phyloP scores from a whole-genome alignment of 1,140 invertebrate species.

The Drosophila ercepeae region DNA sequence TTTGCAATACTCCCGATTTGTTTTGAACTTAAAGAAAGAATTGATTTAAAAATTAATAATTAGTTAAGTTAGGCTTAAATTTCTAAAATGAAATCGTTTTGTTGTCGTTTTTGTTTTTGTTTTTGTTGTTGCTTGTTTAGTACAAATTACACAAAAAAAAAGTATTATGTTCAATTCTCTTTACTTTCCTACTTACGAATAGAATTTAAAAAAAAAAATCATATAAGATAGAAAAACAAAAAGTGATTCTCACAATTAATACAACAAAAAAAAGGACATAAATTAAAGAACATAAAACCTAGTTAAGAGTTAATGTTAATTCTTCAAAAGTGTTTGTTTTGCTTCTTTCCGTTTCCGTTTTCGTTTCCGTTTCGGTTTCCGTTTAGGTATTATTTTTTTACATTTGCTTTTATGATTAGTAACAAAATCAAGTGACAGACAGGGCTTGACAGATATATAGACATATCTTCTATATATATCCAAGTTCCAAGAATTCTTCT shows the following conservation, averaged over 20 bases:
- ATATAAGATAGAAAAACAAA: constrained; percentile 36
- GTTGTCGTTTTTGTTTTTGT: constrained; percentile 37
- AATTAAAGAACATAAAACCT: constrained; percentile 24
- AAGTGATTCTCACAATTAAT: constrained; percentile 18
- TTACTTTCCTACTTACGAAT: constrained; percentile 65
- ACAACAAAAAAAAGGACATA: constrained; percentile 19
- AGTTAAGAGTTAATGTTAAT: constrained; percentile 27
- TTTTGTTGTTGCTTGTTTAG: constrained; percentile 35
- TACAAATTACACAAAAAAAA: constrained; percentile 46
- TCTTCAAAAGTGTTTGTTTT: constrained; percentile 27
- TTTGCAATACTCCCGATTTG: constrained; percentile 78
- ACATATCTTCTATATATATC: constrained; percentile 19
- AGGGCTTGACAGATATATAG: constrained; percentile 31
- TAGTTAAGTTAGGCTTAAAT: constrained; percentile 61
- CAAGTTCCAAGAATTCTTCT: constrained; percentile 21
- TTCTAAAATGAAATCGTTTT: constrained; percentile 72
- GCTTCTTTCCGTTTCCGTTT: not conserved
- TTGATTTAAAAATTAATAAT: constrained; percentile 45
- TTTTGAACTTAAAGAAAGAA: constrained; percentile 59
- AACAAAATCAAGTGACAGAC: constrained; percentile 35
- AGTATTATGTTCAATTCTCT: constrained; percentile 53
- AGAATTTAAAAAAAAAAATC: constrained; percentile 35
- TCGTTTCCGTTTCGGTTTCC: not conserved
- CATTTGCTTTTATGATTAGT: constrained; percentile 36
- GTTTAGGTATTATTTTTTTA: constrained; percentile 34